Evolutionary conservation across 2,888 invertebrate species (phyloP), one percentile per base, ranked within the genome.

Genomic region (Micoletzkya japonica): DNA sequence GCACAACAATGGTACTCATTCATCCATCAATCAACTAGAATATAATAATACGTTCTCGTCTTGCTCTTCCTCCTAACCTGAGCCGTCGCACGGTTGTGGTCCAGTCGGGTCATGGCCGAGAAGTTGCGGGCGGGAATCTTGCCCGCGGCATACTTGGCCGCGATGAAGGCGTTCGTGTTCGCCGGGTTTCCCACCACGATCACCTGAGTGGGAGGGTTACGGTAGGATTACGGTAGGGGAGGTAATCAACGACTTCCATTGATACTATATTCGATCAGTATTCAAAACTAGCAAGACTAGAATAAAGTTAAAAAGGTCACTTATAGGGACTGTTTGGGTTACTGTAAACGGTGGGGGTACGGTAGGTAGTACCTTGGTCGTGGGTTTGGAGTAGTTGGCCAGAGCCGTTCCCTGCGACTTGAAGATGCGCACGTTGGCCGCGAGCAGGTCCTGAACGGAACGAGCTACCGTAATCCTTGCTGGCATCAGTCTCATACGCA

Each of bases 101-200:
- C 98, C 64, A 98, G 89, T 74, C 98, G 90, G 0, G 98, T 99
- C 93, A 98, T 94, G 14, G 96, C 96, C 50, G 93, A 92, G 87
- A 98, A 97, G 87, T 97, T 97, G 86, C 93, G 92, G 81, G 91
- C 91, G 26, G 97, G 95, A 85, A 99, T 96, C 30, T 93, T 92
- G 20, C 95, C 95, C 17, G 88, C 88, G 34, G 95, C 95, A 86
- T 94, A 96, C 85, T 93, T 93, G 17, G 93, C 92, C 87, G 95
- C 94, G 80, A 98, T 93, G 63, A 94, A 88, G 17, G 96, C 96
- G 88, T 99, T 98, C 3, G 98, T 99, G 87, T 99, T 99, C 26
- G 98, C 98, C 64, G 98, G 98, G 87, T 98, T 98, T 54, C 98
- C 98, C 79, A 99, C 98, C 49, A 99, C 97, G 57, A 99, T 89